A percentile compares a stretch with the other conserved stretches of the same genome.
These are phyloP conservation scores for Scrobipalpa atriplicella DNA, from an alignment of 2,888 invertebrate genomes.

Conservation along the genomic window DNA sequence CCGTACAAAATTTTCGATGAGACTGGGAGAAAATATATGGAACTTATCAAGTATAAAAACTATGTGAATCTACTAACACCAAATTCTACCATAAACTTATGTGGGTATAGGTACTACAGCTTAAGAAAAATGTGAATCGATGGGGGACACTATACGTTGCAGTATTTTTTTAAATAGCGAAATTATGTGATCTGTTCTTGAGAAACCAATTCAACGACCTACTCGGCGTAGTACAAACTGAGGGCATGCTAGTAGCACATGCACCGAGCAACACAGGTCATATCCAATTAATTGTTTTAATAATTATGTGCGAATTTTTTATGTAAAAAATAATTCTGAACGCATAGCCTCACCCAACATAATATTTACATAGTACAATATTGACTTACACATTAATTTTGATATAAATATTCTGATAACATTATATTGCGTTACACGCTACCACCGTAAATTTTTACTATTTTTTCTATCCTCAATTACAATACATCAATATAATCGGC, in stretches of 20 bases:
- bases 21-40: conserved; percentile 24
- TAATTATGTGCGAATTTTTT: too few relatives aligned
- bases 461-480: neutral
- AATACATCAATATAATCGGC: conserved; percentile 2
- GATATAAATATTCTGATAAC: conserved; percentile 12
- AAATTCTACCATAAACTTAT: conserved; percentile 6
- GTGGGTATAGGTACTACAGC: conserved; percentile 6
- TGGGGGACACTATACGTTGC: too few relatives aligned
- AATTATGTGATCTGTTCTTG: too few relatives aligned
- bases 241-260: too few relatives aligned
- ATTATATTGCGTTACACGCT: conserved; percentile 6
- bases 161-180: too few relatives aligned
- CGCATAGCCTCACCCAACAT: neutral
- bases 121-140: neutral
- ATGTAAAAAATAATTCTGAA: neutral
- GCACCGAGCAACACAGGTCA: too few relatives aligned
- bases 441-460: neutral
- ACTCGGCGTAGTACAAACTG: too few relatives aligned
- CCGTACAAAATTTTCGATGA: conserved; percentile 37
- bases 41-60: conserved; percentile 16
- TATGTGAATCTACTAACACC: conserved; percentile 21
- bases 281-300: too few relatives aligned
- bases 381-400: neutral
- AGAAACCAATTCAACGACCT: too few relatives aligned
- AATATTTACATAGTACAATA: conserved; percentile 8